These are phyloP conservation scores for Anthopleura sola DNA, from an alignment of 64 coral and sea anemone species.

Conservation along the genomic window DNA sequence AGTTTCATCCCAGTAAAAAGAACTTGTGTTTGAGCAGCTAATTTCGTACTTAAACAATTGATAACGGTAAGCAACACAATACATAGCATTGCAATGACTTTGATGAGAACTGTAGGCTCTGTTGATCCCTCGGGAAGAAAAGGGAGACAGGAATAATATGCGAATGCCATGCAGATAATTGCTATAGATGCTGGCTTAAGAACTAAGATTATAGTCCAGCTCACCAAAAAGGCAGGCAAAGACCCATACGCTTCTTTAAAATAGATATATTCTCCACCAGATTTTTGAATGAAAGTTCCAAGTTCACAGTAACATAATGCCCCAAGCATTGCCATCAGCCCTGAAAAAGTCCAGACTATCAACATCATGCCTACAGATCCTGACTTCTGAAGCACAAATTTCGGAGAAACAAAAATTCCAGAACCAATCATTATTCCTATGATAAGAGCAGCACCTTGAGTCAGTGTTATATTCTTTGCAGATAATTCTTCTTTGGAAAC, in stretches of 20 bases:
- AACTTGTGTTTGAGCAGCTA: conserved; percentile 27
- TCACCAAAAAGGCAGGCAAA: conserved; percentile 31
- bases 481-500: background rate
- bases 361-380: conserved; percentile 35
- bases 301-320: conserved; percentile 41
- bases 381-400: conserved; percentile 29
- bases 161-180: conserved; percentile 37
- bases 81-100: background rate
- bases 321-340: conserved; percentile 28
- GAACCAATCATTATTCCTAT: conserved; percentile 45
- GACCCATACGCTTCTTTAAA: conserved; percentile 36
- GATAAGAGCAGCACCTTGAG: conserved; percentile 40
- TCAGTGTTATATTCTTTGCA: conserved; percentile 28
- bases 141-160: conserved; percentile 52
- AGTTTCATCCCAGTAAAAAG: conserved; percentile 29
- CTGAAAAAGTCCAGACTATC: conserved; percentile 17
- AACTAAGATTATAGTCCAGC: conserved; percentile 29
- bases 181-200: conserved; percentile 34
- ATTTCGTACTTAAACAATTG: conserved; percentile 30
- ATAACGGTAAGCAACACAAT: conserved; percentile 51
- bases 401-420: conserved; percentile 41
- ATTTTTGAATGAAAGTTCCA: conserved; percentile 25
- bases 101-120: background rate
- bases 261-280: conserved; percentile 34
- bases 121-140: conserved; percentile 41